A percentile compares a stretch with the other conserved stretches of the same genome.
Evolutionary conservation across 2,797 vertebrate species (phyloP).

Genomic region (Iguana delicatissima): DNA sequence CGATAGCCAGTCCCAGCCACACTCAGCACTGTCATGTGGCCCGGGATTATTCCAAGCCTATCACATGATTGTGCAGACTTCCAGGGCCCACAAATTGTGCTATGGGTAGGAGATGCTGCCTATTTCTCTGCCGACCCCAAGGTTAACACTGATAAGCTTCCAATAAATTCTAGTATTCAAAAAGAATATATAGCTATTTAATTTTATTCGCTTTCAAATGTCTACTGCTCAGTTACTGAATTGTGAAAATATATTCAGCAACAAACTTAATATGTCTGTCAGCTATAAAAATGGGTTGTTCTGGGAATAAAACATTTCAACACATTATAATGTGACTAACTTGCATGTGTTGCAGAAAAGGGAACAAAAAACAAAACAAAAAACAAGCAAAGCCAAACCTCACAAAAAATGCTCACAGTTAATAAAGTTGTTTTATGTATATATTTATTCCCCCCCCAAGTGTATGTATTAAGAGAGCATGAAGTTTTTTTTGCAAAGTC

Average conservation of each 20-base stretch:
- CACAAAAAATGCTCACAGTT: not conserved
- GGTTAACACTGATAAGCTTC: not conserved
- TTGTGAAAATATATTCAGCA: not conserved
- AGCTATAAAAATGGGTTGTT: not conserved
- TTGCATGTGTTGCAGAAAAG: not conserved
- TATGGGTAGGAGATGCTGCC: not conserved
- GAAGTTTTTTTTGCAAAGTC: constrained; percentile 17
- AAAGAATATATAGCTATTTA: not conserved
- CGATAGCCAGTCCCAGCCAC: not conserved
- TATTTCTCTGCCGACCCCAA: not conserved
- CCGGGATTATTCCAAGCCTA: not conserved
- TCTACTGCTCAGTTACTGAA: not conserved
- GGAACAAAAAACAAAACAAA: not conserved
- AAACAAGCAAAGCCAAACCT: not conserved
- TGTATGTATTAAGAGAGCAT: not conserved
- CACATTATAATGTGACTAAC: not conserved
- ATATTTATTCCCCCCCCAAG: no score
- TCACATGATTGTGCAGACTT: not conserved
- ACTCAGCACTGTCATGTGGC: not conserved
- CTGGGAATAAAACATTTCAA: constrained; percentile 21
- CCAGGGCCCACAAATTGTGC: not conserved
- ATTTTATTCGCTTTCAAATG: not conserved
- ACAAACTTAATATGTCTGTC: not conserved
- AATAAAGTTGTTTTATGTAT: not conserved
- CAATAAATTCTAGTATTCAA: no score